Evolutionary conservation across 2,888 invertebrate genomes (phyloP).

Genomic region (Hipparchia semele): DNA sequence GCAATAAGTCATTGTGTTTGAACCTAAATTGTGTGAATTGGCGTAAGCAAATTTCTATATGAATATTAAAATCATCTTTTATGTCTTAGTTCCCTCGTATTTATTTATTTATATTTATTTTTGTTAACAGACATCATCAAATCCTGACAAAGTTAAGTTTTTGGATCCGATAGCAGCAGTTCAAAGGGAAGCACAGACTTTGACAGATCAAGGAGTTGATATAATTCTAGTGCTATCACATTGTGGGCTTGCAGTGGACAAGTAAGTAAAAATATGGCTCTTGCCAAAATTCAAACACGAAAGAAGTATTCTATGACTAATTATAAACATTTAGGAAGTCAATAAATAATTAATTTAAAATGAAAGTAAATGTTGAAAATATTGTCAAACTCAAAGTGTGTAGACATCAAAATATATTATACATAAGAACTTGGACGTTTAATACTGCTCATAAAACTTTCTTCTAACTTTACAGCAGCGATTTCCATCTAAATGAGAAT

Average conservation of each 20-base stretch:
- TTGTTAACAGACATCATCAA: slow-evolving; percentile 80
- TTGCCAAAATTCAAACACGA: neutral
- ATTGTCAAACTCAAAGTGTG: neutral
- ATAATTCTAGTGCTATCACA: slow-evolving; percentile 93
- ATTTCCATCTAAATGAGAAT: slow-evolving; percentile 16
- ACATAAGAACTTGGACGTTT: neutral
- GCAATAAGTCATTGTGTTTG: too few species aligned
- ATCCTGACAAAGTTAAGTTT: slow-evolving; percentile 85
- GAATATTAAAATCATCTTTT: neutral
- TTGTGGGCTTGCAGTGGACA: slow-evolving; percentile 88
- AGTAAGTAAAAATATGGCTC: slow-evolving; percentile 55
- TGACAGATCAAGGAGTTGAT: slow-evolving; percentile 86
- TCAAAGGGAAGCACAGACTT: slow-evolving; percentile 82
- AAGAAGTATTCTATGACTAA: neutral
- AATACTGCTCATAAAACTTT: slow-evolving; percentile 6
- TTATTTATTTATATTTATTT: slow-evolving; percentile 35
- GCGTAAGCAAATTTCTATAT: neutral
- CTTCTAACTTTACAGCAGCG: slow-evolving; percentile 12
- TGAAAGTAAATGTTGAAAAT: neutral
- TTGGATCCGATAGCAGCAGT: slow-evolving; percentile 85
- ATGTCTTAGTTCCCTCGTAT: too few species aligned
- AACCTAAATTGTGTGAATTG: neutral
- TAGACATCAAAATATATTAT: neutral
- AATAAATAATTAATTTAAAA: neutral
- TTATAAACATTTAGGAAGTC: neutral